These are phyloP conservation scores for Helicoverpa zea DNA, from an alignment of 1,140 invertebrate species.

Conservation along the genomic window DNA sequence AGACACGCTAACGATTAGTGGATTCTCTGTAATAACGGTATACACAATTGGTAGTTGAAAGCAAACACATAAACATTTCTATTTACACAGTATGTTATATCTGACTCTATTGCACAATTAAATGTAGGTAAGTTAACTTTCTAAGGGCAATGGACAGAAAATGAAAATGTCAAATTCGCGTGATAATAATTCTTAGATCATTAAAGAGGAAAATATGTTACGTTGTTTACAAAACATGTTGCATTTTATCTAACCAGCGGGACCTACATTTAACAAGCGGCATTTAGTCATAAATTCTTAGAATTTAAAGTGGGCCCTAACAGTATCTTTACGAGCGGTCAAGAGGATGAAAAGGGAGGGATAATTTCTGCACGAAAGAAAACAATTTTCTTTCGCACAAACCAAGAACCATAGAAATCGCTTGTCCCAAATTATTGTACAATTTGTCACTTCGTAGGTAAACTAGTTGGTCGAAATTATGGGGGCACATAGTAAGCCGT, in stretches of 20 bases:
- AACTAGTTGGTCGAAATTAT: background rate
- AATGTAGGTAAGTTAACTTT: conserved; percentile 7
- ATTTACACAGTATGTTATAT: conserved; percentile 6
- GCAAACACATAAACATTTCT: conserved; percentile 12
- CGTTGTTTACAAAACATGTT: background rate
- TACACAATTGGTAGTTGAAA: conserved; percentile 6
- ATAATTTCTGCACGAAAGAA: background rate
- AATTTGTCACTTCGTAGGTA: background rate
- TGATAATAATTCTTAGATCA: background rate
- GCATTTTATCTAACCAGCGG: background rate
- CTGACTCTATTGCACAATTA: background rate
- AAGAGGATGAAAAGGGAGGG: no score
- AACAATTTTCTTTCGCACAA: background rate
- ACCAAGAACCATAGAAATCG: background rate
- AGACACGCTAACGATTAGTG: conserved; percentile 40
- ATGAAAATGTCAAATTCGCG: conserved; percentile 1
- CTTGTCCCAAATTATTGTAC: background rate
- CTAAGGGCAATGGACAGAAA: conserved; percentile 26
- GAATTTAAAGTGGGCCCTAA: no score
- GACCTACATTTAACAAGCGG: no score
- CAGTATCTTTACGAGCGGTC: no score
- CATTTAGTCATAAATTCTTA: no score
- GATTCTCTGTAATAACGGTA: conserved; percentile 42
- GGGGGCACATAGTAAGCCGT: conserved; percentile 9
- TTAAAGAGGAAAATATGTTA: conserved; percentile 26